Conservation (phyloP, 2,113 vertebrate species). For the Tricholaema leucomelas region DNA sequence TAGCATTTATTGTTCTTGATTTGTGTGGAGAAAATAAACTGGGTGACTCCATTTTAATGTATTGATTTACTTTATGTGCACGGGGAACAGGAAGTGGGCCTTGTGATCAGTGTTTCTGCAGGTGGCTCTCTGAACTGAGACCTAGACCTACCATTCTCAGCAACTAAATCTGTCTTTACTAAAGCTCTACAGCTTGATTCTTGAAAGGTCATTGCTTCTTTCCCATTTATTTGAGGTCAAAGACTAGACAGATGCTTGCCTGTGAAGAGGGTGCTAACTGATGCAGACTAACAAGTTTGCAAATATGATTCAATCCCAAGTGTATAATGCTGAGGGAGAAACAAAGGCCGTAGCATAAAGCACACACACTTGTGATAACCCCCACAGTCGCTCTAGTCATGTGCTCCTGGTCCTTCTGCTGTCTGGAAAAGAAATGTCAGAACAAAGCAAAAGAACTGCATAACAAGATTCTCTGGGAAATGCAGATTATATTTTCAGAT, state of each 20-base stretch:
- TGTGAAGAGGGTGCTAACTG: slow-evolving; percentile 40
- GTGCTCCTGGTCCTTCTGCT: slow-evolving; percentile 62
- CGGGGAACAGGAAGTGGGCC: neutral
- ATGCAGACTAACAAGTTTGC: slow-evolving; percentile 59
- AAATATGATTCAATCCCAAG: slow-evolving; percentile 53
- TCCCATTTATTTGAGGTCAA: slow-evolving; percentile 38
- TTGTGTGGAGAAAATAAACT: neutral
- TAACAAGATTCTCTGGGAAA: slow-evolving; percentile 19
- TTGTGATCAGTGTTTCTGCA: slow-evolving; percentile 26
- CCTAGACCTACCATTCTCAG: neutral
- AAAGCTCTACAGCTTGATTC: neutral
- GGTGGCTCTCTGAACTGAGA: neutral
- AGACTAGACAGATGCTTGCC: slow-evolving; percentile 39
- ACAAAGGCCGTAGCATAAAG: slow-evolving; percentile 64
- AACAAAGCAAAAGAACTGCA: slow-evolving; percentile 51
- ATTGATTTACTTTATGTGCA: neutral
- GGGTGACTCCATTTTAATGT: slow-evolving; percentile 46
- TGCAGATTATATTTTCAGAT: slow-evolving; percentile 4
- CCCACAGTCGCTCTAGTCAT: slow-evolving; percentile 49
- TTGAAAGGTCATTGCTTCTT: slow-evolving; percentile 38
- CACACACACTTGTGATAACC: slow-evolving; percentile 49
- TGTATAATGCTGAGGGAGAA: slow-evolving; percentile 11
- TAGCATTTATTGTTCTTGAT: neutral
- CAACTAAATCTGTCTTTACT: neutral
- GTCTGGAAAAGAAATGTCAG: slow-evolving; percentile 58